A percentile compares a stretch with the other conserved stretches of the same genome.
Conservation (phyloP, 2,888 invertebrate genomes). For the Heliconius ethilla region DNA sequence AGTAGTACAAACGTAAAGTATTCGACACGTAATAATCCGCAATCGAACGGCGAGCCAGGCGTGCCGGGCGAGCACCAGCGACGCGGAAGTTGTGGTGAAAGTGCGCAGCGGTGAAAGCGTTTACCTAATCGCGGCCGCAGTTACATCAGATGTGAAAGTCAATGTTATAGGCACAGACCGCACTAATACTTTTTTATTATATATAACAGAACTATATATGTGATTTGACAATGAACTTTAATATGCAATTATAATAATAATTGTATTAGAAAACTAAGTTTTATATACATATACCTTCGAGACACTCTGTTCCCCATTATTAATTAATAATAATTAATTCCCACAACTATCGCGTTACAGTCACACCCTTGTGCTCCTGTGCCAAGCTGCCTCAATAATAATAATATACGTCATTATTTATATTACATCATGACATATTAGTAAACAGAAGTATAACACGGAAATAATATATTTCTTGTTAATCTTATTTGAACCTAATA, state of each 20-base stretch:
- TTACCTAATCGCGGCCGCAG: slow-evolving; percentile 75
- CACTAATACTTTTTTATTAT: slow-evolving; percentile 40
- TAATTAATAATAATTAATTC: not conserved
- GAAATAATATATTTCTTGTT: slow-evolving; percentile 8
- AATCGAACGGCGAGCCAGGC: slow-evolving; percentile 27
- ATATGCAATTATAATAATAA: too few relatives aligned
- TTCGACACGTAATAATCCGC: slow-evolving; percentile 35
- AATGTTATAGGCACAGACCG: slow-evolving; percentile 74
- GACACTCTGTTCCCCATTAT: not conserved
- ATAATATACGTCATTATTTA: not conserved
- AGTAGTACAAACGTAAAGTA: slow-evolving; percentile 14
- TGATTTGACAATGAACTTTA: not conserved
- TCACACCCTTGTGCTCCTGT: too few relatives aligned
- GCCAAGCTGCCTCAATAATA: too few relatives aligned
- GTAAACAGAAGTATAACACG: not conserved
- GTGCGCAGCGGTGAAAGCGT: slow-evolving; percentile 80
- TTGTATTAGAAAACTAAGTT: too few relatives aligned
- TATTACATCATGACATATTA: not conserved
- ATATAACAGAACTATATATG: not conserved
- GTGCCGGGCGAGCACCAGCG: slow-evolving; percentile 31
- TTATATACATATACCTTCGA: not conserved
- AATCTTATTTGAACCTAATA: slow-evolving; percentile 11
- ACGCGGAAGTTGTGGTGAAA: slow-evolving; percentile 79
- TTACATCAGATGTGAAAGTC: slow-evolving; percentile 75
- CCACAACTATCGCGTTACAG: too few relatives aligned